phyloP scores from a whole-genome alignment of 2,113 vertebrate species.

The Benitochromis conjunctus region DNA sequence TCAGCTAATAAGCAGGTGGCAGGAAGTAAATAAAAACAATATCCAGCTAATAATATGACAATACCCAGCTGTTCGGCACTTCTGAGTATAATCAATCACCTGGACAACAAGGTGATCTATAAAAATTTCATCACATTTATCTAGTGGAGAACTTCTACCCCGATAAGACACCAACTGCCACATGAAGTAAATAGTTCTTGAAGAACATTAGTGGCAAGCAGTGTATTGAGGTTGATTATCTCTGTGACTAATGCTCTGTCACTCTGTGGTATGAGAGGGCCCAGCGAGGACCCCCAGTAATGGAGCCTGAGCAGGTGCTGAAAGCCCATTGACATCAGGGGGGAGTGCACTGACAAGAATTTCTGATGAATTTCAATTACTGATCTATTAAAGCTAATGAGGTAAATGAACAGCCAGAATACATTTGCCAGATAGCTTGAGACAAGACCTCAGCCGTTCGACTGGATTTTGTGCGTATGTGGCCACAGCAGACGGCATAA shows the following conservation, averaged over 20 bases:
- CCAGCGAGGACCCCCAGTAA: slow-evolving; percentile 87
- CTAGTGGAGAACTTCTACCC: slow-evolving; percentile 12
- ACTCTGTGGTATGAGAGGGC: slow-evolving; percentile 84
- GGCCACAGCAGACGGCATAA: not conserved
- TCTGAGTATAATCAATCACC: slow-evolving; percentile 18
- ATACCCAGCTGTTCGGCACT: slow-evolving; percentile 19
- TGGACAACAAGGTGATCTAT: slow-evolving; percentile 16
- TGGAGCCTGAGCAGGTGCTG: slow-evolving; percentile 86
- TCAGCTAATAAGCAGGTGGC: not conserved
- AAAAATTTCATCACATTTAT: slow-evolving; percentile 15
- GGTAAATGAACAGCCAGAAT: slow-evolving; percentile 88
- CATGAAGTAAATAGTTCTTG: slow-evolving; percentile 53
- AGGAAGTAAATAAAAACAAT: slow-evolving; percentile 2
- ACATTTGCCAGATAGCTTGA: slow-evolving; percentile 55
- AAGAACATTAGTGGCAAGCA: slow-evolving; percentile 49
- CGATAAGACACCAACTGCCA: slow-evolving; percentile 45
- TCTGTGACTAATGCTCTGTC: slow-evolving; percentile 93
- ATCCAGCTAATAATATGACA: not conserved
- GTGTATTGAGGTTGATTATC: slow-evolving; percentile 88
- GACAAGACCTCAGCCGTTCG: slow-evolving; percentile 34
- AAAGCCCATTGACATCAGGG: slow-evolving; percentile 81
- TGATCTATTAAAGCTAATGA: slow-evolving; percentile 94
- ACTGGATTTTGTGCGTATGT: not conserved
- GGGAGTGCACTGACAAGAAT: slow-evolving; percentile 90
- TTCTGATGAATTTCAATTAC: slow-evolving; percentile 97